These are phyloP conservation scores for Lonchura striata DNA, from an alignment of 2,113 vertebrate genomes.

Conservation along the genomic window DNA sequence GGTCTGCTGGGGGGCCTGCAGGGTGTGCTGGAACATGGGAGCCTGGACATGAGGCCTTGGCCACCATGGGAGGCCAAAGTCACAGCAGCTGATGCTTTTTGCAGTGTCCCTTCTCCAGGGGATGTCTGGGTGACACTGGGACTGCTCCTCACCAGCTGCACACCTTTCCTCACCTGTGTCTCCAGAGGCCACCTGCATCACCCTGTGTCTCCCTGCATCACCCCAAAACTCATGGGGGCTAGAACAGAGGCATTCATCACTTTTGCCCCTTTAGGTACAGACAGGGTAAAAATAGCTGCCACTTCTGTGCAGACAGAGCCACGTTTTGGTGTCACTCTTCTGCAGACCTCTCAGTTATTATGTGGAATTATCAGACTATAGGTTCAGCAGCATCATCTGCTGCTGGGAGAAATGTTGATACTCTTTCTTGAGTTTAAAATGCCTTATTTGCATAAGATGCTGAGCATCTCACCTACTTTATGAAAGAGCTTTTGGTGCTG, in stretches of 20 bases:
- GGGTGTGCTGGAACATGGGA: background rate
- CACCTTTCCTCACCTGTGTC: background rate
- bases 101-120: background rate
- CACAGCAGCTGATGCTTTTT: background rate
- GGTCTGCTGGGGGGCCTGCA: background rate
- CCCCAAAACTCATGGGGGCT: background rate
- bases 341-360: background rate
- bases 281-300: background rate
- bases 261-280: background rate
- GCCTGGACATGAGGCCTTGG: background rate
- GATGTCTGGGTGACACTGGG: accelerated
- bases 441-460: background rate
- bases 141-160: background rate
- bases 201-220: background rate
- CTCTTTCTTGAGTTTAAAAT: background rate
- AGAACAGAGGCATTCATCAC: background rate
- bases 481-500: accelerated
- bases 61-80: background rate
- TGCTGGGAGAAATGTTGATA: background rate
- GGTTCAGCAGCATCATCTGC: background rate
- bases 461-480: background rate
- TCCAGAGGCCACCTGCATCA: background rate
- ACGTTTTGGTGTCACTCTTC: background rate
- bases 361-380: background rate
- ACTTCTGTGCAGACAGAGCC: background rate